phyloP scores from a whole-genome alignment of 2,113 vertebrate species.

The Boulengeromyrus knoepffleri region DNA sequence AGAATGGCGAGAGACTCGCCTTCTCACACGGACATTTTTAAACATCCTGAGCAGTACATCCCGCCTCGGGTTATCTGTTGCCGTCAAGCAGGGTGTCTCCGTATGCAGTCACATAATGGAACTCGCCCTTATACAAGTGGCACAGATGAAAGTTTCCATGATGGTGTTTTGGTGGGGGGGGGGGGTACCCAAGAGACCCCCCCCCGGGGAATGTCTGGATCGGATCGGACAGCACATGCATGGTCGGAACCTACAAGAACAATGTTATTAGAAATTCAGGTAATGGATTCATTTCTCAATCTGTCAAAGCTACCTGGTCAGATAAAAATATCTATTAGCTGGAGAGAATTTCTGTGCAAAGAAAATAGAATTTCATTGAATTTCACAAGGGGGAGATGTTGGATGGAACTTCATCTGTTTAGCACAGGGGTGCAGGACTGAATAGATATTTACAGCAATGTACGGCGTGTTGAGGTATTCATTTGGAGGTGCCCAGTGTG shows the following conservation, averaged over 20 bases:
- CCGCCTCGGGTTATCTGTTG: background rate
- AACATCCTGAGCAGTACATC: background rate
- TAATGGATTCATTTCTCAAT: background rate
- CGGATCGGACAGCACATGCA: background rate
- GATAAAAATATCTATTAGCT: background rate
- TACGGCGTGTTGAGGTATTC: background rate
- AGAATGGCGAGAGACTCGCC: background rate
- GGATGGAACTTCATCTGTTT: background rate
- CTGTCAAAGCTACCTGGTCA: background rate
- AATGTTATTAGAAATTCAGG: background rate
- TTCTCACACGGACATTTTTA: background rate
- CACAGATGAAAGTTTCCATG: background rate
- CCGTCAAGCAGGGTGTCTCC: background rate
- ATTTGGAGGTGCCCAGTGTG: background rate
- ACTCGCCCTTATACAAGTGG: background rate
- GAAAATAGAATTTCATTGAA: background rate
- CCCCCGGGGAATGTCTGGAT: background rate
- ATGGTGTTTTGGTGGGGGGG: background rate
- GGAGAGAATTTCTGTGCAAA: background rate
- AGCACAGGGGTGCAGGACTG: background rate
- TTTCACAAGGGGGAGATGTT: background rate
- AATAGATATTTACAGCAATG: background rate
- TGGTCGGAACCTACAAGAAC: background rate
- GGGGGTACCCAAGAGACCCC: background rate
- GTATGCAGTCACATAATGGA: background rate